phyloP scores from a whole-genome alignment of 2,888 invertebrate species.

The Agonopterix heracliana region DNA sequence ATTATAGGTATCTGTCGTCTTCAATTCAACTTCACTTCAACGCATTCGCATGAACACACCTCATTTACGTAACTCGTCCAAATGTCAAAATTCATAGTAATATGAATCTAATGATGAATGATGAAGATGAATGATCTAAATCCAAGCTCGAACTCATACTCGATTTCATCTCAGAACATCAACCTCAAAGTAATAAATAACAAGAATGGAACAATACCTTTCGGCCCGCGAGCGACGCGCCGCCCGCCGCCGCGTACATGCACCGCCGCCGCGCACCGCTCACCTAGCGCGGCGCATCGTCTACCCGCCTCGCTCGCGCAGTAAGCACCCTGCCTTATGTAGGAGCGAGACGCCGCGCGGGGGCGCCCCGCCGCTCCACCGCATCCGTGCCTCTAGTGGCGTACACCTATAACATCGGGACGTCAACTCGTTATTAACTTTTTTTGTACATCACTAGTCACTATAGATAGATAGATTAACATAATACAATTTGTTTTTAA shows the following conservation, averaged over 20 bases:
- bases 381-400: constrained; percentile 56
- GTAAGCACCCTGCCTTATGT: constrained; percentile 17
- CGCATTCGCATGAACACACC: too few relatives aligned
- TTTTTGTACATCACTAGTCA: background rate
- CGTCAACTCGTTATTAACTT: background rate
- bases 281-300: constrained; percentile 46
- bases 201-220: constrained; percentile 65
- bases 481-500: too few relatives aligned
- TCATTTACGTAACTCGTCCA: too few relatives aligned
- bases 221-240: constrained; percentile 90
- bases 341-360: constrained; percentile 26
- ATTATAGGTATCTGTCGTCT: too few relatives aligned
- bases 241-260: constrained; percentile 94
- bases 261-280: constrained; percentile 65
- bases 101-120: too few relatives aligned
- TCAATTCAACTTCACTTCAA: too few relatives aligned
- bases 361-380: constrained; percentile 48
- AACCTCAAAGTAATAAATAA: too few relatives aligned
- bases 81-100: too few relatives aligned
- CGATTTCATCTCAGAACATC: too few relatives aligned
- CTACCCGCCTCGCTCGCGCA: constrained; percentile 30
- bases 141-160: too few relatives aligned
- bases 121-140: too few relatives aligned
- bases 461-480: too few relatives aligned
- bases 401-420: constrained; percentile 38